Base-by-base conservation (phyloP, 2,888 invertebrate species). In the Ellobium chinense region DNA sequence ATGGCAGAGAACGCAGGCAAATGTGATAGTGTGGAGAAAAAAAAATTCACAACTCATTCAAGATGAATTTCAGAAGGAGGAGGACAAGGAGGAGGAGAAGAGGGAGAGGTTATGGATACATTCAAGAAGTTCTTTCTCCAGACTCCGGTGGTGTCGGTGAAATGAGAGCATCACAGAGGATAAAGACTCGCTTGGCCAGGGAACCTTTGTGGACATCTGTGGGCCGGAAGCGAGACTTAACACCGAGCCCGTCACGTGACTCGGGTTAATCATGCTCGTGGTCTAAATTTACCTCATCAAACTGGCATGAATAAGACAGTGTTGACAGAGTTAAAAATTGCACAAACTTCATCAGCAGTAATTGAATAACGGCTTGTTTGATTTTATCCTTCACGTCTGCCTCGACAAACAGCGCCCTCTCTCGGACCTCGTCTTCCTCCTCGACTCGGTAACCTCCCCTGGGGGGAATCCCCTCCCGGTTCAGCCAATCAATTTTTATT, bases 321-420 rank as follows among this genome's bases (percentile, higher is more conserved):
- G 84, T 87, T 88, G 83, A 87, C 87, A 75, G 69, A 80, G 82
- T 83, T 85, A 85, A 84, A 85, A 86, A 84, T 87, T 87, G 86
- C 87, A 85, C 87, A 87, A 87, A 88, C 87, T 87, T 86, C 88
- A 88, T 88, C 87, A 85, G 85, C 85, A 83, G 84, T 88, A 88
- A 88, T 88, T 88, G 88, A 88, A 89, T 88, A 85, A 88, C 84
- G 82, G 75, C 34, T 62, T 88, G 86, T 89, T 89, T 89, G 85
- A 85, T 85, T 85, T 85, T 83, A 24, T 78, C 34, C 70, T 37
- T 14, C 78, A 36, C 70, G 78, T 78, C 78, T 82, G 80, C 81
- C 82, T 78, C 37, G 70, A 63, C 78, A 78, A 78, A 70, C 78
- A 78, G 12, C 21, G 24, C n/a, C 34, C 27, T 31, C 37, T 60